Percentiles rank a stretch among this genome's conserved stretches.
These are phyloP conservation scores for Halcyon leucocephala DNA, from an alignment of 2,797 vertebrate species.

Conservation along the genomic window DNA sequence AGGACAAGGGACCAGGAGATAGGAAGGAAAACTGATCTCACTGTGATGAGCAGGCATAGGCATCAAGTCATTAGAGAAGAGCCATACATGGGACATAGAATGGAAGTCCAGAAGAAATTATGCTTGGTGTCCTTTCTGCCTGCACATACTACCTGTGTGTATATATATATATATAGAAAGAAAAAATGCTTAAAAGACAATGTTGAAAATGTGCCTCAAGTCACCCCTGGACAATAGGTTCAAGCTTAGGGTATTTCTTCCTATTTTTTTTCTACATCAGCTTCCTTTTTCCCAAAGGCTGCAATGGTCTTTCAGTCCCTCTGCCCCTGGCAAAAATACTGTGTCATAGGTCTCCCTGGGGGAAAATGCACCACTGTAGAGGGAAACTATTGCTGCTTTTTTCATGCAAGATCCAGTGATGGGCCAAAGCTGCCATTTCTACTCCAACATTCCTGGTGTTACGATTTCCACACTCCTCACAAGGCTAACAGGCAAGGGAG, in stretches of 20 bases:
- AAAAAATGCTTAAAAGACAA: too few relatives aligned
- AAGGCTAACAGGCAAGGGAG: background rate
- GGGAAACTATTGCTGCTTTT: background rate
- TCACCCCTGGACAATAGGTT: fast-evolving
- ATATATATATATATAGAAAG: too few relatives aligned
- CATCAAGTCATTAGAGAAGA: background rate
- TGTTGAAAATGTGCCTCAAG: background rate
- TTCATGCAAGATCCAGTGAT: fast-evolving
- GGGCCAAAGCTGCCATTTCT: background rate
- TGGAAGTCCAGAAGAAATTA: background rate
- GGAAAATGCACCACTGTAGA: background rate
- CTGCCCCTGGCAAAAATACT: background rate
- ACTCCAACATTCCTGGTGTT: fast-evolving
- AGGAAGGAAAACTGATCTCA: background rate
- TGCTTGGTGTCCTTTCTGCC: background rate
- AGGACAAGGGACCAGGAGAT: background rate
- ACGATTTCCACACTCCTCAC: background rate
- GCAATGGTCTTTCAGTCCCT: background rate
- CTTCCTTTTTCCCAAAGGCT: background rate
- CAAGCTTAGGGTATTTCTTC: background rate
- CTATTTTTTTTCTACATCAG: background rate
- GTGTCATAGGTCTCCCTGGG: background rate
- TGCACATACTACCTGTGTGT: too few relatives aligned
- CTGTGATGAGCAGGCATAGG: background rate
- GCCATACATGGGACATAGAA: too few relatives aligned